Evolutionary conservation across 2,113 vertebrate genomes (phyloP).

Genomic region (Brachionichthys hirsutus): DNA sequence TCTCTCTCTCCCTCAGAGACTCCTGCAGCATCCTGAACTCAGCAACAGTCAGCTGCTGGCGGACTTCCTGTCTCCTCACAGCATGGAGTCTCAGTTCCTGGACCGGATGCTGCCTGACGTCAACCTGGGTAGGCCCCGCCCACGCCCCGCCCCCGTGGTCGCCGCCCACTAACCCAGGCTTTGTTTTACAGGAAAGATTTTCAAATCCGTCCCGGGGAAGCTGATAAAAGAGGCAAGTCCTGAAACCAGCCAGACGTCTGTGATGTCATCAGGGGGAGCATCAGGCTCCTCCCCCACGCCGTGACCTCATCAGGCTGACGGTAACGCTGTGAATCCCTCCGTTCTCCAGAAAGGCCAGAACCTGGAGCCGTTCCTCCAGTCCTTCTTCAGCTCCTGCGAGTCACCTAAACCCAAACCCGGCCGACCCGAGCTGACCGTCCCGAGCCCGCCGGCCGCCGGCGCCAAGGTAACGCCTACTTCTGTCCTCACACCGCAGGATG

Average conservation of each 20-base stretch:
- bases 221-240: constrained; percentile 93
- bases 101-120: constrained; percentile 96
- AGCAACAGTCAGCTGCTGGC: constrained; percentile 95
- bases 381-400: constrained; percentile 96
- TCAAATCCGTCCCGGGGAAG: constrained; percentile 96
- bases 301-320: too few species aligned
- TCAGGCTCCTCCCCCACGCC: too few species aligned
- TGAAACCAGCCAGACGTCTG: too few species aligned
- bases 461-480: constrained; percentile 88
- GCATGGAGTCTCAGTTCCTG: constrained; percentile 94
- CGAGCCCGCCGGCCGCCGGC: constrained; percentile 87
- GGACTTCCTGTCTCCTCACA: constrained; percentile 93
- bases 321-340: neutral
- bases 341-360: constrained; percentile 92
- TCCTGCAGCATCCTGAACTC: constrained; percentile 91
- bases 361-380: constrained; percentile 95
- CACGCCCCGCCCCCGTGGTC: too few species aligned
- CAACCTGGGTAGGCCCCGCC: constrained; percentile 84
- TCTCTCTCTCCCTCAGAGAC: too few species aligned
- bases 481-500: too few species aligned
- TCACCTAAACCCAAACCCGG: constrained; percentile 94
- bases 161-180: neutral
- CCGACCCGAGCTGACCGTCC: constrained; percentile 89
- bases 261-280: too few species aligned
- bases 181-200: constrained; percentile 88